These are phyloP conservation scores for Aphaenogaster floridana DNA, from an alignment of 1,140 invertebrate genomes.

Conservation along the genomic window DNA sequence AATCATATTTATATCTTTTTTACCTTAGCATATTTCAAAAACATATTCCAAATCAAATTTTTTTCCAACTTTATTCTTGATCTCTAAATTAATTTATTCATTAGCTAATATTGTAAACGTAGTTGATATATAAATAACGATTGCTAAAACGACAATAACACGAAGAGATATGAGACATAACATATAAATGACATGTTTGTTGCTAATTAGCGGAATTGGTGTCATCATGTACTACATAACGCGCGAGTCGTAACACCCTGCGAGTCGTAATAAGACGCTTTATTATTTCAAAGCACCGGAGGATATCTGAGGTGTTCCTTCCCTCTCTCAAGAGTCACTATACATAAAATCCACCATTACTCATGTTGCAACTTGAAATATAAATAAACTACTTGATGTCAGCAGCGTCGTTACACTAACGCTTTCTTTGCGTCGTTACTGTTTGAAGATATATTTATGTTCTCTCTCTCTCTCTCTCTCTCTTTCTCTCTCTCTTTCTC, in stretches of 20 bases:
- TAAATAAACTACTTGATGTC: conserved; percentile 54
- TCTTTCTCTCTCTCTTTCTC: not conserved
- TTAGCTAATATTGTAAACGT: not conserved
- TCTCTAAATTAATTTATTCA: not conserved
- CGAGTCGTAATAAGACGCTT: conserved; percentile 54
- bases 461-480: not conserved
- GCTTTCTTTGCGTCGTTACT: conserved; percentile 14
- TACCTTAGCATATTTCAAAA: not conserved
- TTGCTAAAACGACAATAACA: not conserved
- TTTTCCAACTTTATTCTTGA: not conserved
- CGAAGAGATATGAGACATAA: not conserved
- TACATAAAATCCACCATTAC: conserved; percentile 57
- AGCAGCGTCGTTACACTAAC: conserved; percentile 24
- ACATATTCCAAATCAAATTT: not conserved
- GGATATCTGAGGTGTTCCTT: not conserved
- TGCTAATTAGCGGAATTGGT: conserved; percentile 56
- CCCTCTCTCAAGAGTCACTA: not conserved
- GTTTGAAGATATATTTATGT: conserved; percentile 18
- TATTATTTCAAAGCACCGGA: conserved; percentile 40
- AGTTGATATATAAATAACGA: not conserved
- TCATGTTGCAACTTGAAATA: conserved; percentile 53
- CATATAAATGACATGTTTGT: conserved; percentile 35
- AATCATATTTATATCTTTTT: conserved; percentile 6
- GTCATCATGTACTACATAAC: conserved; percentile 5
- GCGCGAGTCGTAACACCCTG: conserved; percentile 22